Conservation (phyloP, 2,888 invertebrate species). For the Eupithecia subfuscata region DNA sequence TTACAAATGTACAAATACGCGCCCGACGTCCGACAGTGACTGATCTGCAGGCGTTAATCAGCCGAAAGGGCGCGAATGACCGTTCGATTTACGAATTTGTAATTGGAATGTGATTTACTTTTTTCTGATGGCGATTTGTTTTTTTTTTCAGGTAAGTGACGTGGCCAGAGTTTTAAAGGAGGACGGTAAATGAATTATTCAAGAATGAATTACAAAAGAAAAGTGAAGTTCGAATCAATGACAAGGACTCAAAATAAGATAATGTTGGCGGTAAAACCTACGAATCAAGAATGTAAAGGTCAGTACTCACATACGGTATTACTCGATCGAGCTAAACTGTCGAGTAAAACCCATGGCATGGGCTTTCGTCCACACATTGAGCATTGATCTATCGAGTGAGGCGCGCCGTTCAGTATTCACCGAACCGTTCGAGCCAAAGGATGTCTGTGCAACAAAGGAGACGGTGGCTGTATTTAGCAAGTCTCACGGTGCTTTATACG, state of each 20-base stretch:
- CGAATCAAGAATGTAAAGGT: neutral
- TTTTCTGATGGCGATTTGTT: neutral
- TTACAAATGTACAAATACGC: slow-evolving; percentile 43
- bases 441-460: too few relatives aligned
- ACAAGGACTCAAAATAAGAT: neutral
- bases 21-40: slow-evolving; percentile 67
- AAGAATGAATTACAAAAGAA: neutral
- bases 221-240: neutral
- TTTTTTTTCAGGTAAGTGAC: slow-evolving; percentile 10
- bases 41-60: slow-evolving; percentile 63
- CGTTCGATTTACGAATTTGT: slow-evolving; percentile 43
- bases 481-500: too few relatives aligned
- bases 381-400: too few relatives aligned
- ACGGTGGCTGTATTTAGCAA: too few relatives aligned
- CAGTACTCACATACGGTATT: too few relatives aligned
- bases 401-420: too few relatives aligned
- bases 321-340: too few relatives aligned
- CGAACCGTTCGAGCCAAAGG: too few relatives aligned
- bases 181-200: slow-evolving; percentile 2
- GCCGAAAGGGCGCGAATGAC: slow-evolving; percentile 53
- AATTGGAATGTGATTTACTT: slow-evolving; percentile 39
- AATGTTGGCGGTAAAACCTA: neutral
- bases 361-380: too few relatives aligned
- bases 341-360: too few relatives aligned
- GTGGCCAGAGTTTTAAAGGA: neutral